Conservation (phyloP, 1,140 invertebrate species). For the Caerostris darwini region DNA sequence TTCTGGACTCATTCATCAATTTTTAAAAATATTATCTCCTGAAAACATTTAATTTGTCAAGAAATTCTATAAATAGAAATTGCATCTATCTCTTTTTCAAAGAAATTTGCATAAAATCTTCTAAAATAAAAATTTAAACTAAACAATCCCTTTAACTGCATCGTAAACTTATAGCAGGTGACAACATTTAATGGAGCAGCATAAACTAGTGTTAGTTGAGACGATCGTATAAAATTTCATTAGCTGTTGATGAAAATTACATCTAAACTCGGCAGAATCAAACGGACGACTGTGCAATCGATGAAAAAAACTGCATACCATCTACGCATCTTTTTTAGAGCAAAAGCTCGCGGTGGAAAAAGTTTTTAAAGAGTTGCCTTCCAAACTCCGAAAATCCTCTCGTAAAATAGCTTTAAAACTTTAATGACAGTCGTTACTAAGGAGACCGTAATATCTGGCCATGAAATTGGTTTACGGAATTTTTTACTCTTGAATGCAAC, state of each 20-base stretch:
- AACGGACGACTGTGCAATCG: not conserved
- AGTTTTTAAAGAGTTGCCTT: not conserved
- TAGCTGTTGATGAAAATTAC: conserved; percentile 31
- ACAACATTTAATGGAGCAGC: not conserved
- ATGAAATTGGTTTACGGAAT: too few relatives aligned
- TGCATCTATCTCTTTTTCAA: too few relatives aligned
- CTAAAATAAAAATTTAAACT: not conserved
- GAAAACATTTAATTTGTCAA: too few relatives aligned
- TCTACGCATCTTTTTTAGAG: not conserved
- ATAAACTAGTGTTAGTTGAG: conserved; percentile 7
- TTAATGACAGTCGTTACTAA: too few relatives aligned
- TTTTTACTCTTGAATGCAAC: too few relatives aligned
- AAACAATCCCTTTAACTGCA: not conserved
- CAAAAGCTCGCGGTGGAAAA: not conserved
- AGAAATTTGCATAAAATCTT: too few relatives aligned
- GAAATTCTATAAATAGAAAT: too few relatives aligned
- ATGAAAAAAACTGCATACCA: not conserved
- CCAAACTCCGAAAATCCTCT: not conserved
- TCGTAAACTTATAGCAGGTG: not conserved
- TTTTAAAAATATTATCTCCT: too few relatives aligned
- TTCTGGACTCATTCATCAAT: too few relatives aligned
- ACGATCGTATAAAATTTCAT: conserved; percentile 42
- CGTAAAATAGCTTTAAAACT: conserved; percentile 69
- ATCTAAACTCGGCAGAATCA: not conserved
- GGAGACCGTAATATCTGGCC: too few relatives aligned